phyloP scores from a whole-genome alignment of 2,113 vertebrate genomes.

The Theristicus caerulescens region DNA sequence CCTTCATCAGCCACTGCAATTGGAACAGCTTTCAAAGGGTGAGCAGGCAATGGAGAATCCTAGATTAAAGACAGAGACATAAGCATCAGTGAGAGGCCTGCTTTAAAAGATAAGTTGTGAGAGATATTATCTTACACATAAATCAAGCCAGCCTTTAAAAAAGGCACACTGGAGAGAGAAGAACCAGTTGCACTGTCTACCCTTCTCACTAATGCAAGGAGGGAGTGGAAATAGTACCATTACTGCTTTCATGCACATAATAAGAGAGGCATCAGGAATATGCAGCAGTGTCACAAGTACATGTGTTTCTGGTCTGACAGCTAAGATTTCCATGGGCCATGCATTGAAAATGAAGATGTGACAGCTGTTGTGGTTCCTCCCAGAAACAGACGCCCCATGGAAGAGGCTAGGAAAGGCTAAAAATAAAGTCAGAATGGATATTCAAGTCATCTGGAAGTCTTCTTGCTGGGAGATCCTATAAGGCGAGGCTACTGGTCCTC shows the following conservation, averaged over 20 bases:
- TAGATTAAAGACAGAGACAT: conserved; percentile 43
- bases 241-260: neutral
- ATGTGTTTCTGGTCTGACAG: neutral
- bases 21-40: conserved; percentile 88
- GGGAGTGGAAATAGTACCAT: neutral
- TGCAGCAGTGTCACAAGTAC: neutral
- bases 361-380: neutral
- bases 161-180: neutral
- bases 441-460: neutral
- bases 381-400: neutral
- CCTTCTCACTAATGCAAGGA: neutral
- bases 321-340: neutral
- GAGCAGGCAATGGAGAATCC: conserved; percentile 76
- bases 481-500: neutral
- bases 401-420: neutral
- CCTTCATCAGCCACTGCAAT: conserved; percentile 96
- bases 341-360: neutral
- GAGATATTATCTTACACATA: neutral
- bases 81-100: neutral
- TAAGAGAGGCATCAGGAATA: neutral
- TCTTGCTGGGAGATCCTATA: neutral
- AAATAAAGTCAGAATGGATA: neutral
- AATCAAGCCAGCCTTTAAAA: neutral
- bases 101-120: neutral
- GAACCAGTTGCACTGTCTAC: neutral